Percentiles rank a stretch among this genome's conserved stretches.
Conservation (phyloP, 2,113 vertebrate genomes). For the Amblyornis subalaris region DNA sequence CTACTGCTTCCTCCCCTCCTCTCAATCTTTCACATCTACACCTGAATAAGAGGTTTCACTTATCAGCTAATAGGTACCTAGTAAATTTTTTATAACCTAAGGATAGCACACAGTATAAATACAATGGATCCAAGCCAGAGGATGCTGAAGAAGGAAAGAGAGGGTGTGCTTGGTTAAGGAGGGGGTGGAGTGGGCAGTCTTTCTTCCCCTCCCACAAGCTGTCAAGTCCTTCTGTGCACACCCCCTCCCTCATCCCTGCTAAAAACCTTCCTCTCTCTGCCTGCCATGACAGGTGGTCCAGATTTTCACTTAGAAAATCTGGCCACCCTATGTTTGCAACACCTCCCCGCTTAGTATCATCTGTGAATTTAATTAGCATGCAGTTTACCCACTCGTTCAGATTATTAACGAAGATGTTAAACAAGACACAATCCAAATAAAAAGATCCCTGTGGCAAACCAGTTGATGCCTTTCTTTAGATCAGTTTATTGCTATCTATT, state of each 20-base stretch:
- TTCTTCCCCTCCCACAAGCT: constrained; percentile 44
- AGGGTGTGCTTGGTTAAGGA: neutral
- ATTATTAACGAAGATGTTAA: constrained; percentile 74
- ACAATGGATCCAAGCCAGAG: neutral
- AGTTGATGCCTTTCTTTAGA: constrained; percentile 9
- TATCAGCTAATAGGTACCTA: neutral
- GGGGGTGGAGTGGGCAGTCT: constrained; percentile 25
- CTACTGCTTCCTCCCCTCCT: neutral
- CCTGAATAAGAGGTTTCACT: neutral
- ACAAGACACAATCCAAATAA: constrained; percentile 58
- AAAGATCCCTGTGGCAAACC: constrained; percentile 30
- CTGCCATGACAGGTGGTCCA: constrained; percentile 66
- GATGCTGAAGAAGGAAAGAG: neutral
- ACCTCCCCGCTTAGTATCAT: constrained; percentile 70
- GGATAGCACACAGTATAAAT: neutral
- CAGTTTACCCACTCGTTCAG: constrained; percentile 59
- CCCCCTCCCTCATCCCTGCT: constrained; percentile 17
- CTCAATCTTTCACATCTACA: neutral
- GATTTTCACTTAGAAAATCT: constrained; percentile 67
- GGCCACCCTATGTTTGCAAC: constrained; percentile 64
- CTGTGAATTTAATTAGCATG: constrained; percentile 75
- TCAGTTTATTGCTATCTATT: neutral
- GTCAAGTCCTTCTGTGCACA: constrained; percentile 54
- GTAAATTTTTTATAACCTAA: constrained; percentile 2
- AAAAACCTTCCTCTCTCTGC: constrained; percentile 43